Percentiles rank a stretch among this genome's conserved stretches.
Conservation (phyloP, 1,140 invertebrate genomes). For the Lucilia sericata region DNA sequence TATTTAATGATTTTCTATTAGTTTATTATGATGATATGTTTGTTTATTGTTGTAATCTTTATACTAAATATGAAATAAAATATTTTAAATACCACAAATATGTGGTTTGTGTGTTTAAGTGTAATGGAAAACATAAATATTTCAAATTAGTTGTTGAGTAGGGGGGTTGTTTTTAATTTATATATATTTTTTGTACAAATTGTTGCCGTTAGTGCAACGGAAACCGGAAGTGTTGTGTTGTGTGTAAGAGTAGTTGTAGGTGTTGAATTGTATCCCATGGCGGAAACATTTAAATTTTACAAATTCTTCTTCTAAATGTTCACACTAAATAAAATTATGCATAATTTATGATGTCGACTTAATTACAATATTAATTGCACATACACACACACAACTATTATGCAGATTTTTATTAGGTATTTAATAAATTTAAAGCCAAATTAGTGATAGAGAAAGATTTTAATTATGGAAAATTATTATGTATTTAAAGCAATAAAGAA, state of each 20-base stretch:
- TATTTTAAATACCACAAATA: conserved; percentile 43
- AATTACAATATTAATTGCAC: too few relatives aligned
- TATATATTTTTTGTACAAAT: neutral
- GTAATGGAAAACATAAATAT: too few relatives aligned
- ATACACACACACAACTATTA: too few relatives aligned
- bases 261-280: neutral
- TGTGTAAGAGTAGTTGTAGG: neutral
- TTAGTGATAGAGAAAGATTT: too few relatives aligned
- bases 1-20: neutral
- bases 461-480: too few relatives aligned
- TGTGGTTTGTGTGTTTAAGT: too few relatives aligned
- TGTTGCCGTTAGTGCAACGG: neutral
- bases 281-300: neutral
- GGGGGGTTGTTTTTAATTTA: neutral
- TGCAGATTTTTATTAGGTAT: too few relatives aligned
- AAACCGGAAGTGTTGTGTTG: neutral
- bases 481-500: too few relatives aligned
- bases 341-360: too few relatives aligned
- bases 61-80: neutral
- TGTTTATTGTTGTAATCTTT: neutral
- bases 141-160: too few relatives aligned
- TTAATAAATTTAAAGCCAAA: too few relatives aligned
- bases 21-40: neutral
- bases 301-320: neutral
- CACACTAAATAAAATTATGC: too few relatives aligned